Base-by-base conservation (phyloP, 2,888 invertebrate species). In the Helleia helle region DNA sequence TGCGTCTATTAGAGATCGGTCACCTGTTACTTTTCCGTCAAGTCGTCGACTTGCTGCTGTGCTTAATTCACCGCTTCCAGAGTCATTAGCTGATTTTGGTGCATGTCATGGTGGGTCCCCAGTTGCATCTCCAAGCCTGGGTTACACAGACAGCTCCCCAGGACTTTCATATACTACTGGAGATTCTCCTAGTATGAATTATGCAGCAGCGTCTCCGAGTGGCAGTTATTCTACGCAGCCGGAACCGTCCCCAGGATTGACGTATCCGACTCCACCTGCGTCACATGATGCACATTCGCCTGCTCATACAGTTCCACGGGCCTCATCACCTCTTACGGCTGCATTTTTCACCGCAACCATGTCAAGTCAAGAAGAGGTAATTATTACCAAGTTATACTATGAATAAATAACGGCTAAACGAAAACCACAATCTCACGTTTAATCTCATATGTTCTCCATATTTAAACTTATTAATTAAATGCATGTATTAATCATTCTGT, bases 211-310 rank as follows among this genome's bases (percentile, higher is more conserved):
- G 3, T 83, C 83, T 3, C 81, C 81, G 2, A 67, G 71, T 30
- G 75, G 73, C 38, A 75, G 70, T 48, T 81, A 80, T 52, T 77
- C 80, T 9, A 71, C 71, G 28, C 81, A 80, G 39, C 66, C 81
- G 2, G 71, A 75, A 41, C 68, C 76, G 43, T 92, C 92, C n/a
- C 92, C 92, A 1, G 90, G 91, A 25, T 87, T 94, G 27, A 70
- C 93, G 13, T 95, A 94, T 63, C 94, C 95, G 2, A 95, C 95
- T 5, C 95, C 95, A 13, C 94, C 95, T 3, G 94, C 94, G 1
- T 94, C 94, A 54, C 94, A 94, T 55, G 94, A 94, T 75, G 93
- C 93, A 13, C 89, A 91, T 44, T 89, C 90, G 48, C 91, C 91
- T 46, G 74, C 76, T 5, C 79, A 81, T 42, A 70, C 77, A 4